Conservation (phyloP, 2,113 vertebrate species). For the Tragelaphus strepsiceros region DNA sequence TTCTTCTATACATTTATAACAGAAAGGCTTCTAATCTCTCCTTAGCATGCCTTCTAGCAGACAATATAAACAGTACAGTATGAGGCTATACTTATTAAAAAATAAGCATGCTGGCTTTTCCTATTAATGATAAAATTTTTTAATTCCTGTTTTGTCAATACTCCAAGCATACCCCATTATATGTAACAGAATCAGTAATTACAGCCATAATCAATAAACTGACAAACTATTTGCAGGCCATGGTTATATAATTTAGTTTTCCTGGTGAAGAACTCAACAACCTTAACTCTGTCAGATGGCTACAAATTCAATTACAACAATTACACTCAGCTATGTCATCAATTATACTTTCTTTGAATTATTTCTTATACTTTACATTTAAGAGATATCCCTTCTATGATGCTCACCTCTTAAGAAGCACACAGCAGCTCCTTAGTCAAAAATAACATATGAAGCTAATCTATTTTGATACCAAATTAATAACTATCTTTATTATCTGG, state of each 20-base stretch:
- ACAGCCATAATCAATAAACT: slow-evolving; percentile 66
- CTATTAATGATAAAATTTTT: slow-evolving; percentile 42
- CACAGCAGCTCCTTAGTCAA: background rate
- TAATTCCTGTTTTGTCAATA: slow-evolving; percentile 48
- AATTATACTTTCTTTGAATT: background rate
- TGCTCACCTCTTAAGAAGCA: background rate
- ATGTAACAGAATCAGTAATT: slow-evolving; percentile 54
- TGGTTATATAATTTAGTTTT: slow-evolving; percentile 54
- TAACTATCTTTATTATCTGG: background rate
- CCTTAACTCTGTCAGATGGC: slow-evolving; percentile 15
- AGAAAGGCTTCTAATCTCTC: background rate
- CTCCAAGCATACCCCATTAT: slow-evolving; percentile 27
- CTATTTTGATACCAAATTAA: slow-evolving; percentile 3
- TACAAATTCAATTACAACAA: background rate
- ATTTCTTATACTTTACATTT: background rate
- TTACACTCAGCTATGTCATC: background rate
- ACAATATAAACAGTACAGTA: background rate
- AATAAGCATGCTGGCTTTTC: background rate
- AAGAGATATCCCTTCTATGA: background rate
- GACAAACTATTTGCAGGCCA: slow-evolving; percentile 36
- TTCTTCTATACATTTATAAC: background rate
- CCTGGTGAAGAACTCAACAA: slow-evolving; percentile 15
- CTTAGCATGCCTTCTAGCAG: background rate
- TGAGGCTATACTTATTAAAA: background rate
- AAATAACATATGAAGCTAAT: background rate